A percentile compares a stretch with the other conserved stretches of the same genome.
phyloP scores from a whole-genome alignment of 2,888 invertebrate species.

The Epinotia bilunana region DNA sequence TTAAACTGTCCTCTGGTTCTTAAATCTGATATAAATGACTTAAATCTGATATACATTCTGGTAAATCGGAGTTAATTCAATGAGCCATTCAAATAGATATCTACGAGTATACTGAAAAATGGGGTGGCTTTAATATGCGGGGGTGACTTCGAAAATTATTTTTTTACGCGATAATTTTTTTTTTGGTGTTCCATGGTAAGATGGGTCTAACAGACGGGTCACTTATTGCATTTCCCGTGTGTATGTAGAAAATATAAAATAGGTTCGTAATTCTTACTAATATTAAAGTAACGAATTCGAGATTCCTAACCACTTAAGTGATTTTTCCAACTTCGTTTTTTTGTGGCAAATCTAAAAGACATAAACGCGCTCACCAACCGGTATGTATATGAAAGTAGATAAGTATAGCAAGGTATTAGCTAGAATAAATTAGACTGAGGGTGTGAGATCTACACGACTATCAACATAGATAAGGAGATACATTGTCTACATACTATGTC shows the following conservation, averaged over 20 bases:
- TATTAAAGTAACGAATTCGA: neutral
- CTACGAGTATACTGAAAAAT: no score
- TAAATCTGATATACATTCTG: no score
- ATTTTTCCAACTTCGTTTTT: neutral
- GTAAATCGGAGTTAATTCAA: no score
- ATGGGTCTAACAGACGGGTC: neutral
- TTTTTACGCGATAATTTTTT: no score
- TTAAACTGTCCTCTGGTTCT: no score
- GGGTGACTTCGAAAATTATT: no score
- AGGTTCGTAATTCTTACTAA: neutral
- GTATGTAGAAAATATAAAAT: no score
- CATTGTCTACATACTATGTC: neutral
- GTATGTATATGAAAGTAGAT: neutral
- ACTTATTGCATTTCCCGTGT: neutral
- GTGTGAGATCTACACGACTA: slow-evolving; percentile 6
- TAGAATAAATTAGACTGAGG: neutral
- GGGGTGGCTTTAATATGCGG: no score
- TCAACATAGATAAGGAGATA: neutral
- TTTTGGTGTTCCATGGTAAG: neutral
- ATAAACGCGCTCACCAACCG: slow-evolving; percentile 31
- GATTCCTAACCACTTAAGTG: neutral
- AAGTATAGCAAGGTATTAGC: neutral
- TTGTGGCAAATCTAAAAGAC: slow-evolving; percentile 14
- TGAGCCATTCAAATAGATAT: no score
- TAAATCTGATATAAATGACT: no score